A percentile compares a stretch with the other conserved stretches of the same genome.
phyloP scores from a whole-genome alignment of 2,888 invertebrate species.

The Chrysina gloriosa region DNA sequence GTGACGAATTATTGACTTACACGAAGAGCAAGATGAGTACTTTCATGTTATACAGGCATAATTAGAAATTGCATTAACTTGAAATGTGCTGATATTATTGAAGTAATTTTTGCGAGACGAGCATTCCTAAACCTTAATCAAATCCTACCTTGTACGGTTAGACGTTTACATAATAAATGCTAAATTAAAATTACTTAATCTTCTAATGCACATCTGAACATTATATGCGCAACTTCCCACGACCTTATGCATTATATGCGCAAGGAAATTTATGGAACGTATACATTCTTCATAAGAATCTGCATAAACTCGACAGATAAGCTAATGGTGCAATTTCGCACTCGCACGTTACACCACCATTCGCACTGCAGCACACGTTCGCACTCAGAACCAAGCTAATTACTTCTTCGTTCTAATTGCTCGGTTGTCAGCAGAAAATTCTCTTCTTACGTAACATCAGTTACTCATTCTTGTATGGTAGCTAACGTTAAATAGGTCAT shows the following conservation, averaged over 20 bases:
- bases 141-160: background rate
- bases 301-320: constrained; percentile 19
- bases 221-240: constrained; percentile 7
- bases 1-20: background rate
- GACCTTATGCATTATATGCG: background rate
- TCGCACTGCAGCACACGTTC: background rate
- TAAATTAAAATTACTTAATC: background rate
- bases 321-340: constrained; percentile 25
- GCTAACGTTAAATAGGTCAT: background rate
- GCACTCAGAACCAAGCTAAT: background rate
- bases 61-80: too few relatives aligned
- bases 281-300: constrained; percentile 12
- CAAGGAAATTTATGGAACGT: constrained; percentile 14
- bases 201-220: background rate
- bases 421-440: background rate
- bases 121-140: background rate
- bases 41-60: background rate
- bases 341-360: constrained; percentile 1
- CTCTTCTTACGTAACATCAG: background rate
- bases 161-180: background rate
- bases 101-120: too few relatives aligned
- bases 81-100: too few relatives aligned
- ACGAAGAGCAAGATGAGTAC: background rate
- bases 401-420: constrained; percentile 2
- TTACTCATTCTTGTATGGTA: background rate